A percentile compares a stretch with the other conserved stretches of the same genome.
These are phyloP conservation scores for Euwallacea similis DNA, from an alignment of 1,140 invertebrate species.

Conservation along the genomic window DNA sequence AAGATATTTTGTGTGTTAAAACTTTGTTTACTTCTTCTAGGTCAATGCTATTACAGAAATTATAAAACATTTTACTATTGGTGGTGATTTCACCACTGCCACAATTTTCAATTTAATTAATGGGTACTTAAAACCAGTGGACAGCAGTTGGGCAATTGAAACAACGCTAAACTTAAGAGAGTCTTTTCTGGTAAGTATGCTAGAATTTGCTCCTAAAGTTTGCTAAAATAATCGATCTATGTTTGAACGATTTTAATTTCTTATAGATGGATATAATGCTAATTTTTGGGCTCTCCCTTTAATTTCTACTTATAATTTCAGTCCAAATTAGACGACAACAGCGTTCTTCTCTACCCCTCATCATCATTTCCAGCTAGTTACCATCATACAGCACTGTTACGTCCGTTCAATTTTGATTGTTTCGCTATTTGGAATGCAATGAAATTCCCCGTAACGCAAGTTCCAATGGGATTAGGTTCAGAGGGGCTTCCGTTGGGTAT, in stretches of 20 bases:
- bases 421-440: slow-evolving; percentile 88
- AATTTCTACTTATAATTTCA: slow-evolving; percentile 48
- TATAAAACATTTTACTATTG: slow-evolving; percentile 59
- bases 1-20: no score
- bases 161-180: slow-evolving; percentile 62
- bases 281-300: no score
- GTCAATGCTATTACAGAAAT: slow-evolving; percentile 60
- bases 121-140: slow-evolving; percentile 64
- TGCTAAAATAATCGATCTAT: no score
- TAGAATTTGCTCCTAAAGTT: background rate
- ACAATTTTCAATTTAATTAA: slow-evolving; percentile 70
- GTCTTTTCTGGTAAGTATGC: slow-evolving; percentile 60
- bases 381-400: slow-evolving; percentile 78
- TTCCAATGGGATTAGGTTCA: slow-evolving; percentile 72
- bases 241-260: no score
- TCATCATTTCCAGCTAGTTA: slow-evolving; percentile 81
- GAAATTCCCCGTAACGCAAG: slow-evolving; percentile 81
- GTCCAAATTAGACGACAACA: slow-evolving; percentile 74
- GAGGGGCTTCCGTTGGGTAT: slow-evolving; percentile 79
- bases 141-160: slow-evolving; percentile 64
- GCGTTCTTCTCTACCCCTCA: slow-evolving; percentile 84
- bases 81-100: slow-evolving; percentile 65
- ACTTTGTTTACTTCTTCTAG: slow-evolving; percentile 26
- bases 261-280: no score
- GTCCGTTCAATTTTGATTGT: slow-evolving; percentile 86